Conservation (phyloP, 2,797 vertebrate genomes). For the Paratrypauchen microcephalus region DNA sequence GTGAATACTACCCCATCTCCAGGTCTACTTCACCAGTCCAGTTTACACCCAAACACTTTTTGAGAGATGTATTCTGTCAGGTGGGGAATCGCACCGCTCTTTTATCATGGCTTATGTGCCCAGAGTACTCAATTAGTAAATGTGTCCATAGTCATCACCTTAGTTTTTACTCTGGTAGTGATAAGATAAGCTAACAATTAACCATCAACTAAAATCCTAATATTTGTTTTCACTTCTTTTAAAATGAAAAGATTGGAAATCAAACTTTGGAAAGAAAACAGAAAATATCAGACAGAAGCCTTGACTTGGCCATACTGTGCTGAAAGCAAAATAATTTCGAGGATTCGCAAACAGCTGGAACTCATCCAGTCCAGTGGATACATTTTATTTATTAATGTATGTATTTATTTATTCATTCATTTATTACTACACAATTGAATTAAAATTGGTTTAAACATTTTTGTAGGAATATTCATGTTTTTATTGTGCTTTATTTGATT, state of each 20-base stretch:
- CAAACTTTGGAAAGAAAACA: neutral
- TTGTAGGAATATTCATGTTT: no score
- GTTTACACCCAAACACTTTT: neutral
- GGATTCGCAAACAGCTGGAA: no score
- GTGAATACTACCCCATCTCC: neutral
- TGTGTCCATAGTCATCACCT: conserved; percentile 64
- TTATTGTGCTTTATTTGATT: no score
- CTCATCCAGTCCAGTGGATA: no score
- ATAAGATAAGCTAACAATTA: conserved; percentile 39
- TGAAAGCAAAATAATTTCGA: no score
- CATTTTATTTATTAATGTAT: no score
- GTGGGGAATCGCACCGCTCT: conserved; percentile 37
- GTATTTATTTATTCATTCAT: no score
- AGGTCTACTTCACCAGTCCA: neutral
- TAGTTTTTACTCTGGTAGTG: conserved; percentile 36
- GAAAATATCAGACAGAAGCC: neutral
- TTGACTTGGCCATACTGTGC: no score
- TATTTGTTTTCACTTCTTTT: conserved; percentile 18
- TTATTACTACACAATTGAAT: no score
- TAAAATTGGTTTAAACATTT: no score
- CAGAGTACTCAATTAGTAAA: conserved; percentile 53
- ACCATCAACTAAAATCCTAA: conserved; percentile 10
- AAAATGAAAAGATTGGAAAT: conserved; percentile 48
- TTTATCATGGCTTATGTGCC: conserved; percentile 32
- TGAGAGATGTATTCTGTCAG: neutral